phyloP scores from a whole-genome alignment of 2,888 invertebrate species.

The Synergus gifuensis region DNA sequence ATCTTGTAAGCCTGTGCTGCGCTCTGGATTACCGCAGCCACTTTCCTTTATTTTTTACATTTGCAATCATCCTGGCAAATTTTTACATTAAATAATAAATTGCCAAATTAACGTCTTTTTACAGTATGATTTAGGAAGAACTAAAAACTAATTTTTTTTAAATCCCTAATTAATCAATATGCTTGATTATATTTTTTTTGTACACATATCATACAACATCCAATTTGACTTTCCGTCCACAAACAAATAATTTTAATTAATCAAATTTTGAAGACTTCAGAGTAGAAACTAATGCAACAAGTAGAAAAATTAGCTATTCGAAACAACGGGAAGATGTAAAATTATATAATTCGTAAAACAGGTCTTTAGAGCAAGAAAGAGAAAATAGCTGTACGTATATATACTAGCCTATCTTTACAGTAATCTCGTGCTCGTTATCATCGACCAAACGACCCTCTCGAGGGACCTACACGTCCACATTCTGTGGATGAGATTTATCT shows the following conservation, averaged over 20 bases:
- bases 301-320: too few relatives aligned
- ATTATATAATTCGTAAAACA: conserved; percentile 8
- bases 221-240: too few relatives aligned
- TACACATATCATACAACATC: too few relatives aligned
- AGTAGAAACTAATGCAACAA: too few relatives aligned
- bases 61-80: neutral
- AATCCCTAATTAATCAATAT: too few relatives aligned
- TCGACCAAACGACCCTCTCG: conserved; percentile 66
- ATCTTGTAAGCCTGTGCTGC: conserved; percentile 74
- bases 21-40: conserved; percentile 74
- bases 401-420: conserved; percentile 64
- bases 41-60: conserved; percentile 67
- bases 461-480: conserved; percentile 53
- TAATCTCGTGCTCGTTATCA: conserved; percentile 68
- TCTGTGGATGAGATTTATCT: conserved; percentile 54
- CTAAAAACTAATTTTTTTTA: too few relatives aligned
- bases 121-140: too few relatives aligned
- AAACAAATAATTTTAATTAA: too few relatives aligned
- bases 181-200: too few relatives aligned
- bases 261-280: too few relatives aligned
- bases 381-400: conserved; percentile 50
- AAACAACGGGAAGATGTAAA: neutral
- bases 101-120: neutral
- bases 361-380: neutral
- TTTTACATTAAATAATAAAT: neutral